Conservation (phyloP, 2,888 invertebrate species). For the Perithous albicinctus region DNA sequence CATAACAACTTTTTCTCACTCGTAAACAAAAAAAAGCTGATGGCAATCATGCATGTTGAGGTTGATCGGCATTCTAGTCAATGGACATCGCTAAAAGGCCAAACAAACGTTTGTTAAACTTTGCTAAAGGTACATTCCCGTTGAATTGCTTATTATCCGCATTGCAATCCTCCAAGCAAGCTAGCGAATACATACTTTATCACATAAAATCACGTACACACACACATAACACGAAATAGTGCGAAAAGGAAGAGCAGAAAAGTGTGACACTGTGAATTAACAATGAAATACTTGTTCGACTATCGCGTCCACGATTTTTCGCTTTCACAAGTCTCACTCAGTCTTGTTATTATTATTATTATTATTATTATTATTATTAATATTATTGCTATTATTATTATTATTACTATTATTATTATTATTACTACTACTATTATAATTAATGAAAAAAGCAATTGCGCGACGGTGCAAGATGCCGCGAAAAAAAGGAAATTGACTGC, state of each 20-base stretch:
- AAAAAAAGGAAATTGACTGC: slow-evolving; percentile 50
- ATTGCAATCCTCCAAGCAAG: slow-evolving; percentile 42
- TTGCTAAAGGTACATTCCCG: slow-evolving; percentile 59
- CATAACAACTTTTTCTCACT: slow-evolving; percentile 33
- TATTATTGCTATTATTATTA: slow-evolving; percentile 33
- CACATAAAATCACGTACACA: slow-evolving; percentile 26
- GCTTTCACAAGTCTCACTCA: slow-evolving; percentile 61
- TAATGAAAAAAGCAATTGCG: slow-evolving; percentile 36
- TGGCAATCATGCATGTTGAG: slow-evolving; percentile 62
- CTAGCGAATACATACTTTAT: slow-evolving; percentile 48
- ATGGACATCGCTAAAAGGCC: slow-evolving; percentile 53
- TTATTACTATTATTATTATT: slow-evolving; percentile 52
- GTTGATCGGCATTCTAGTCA: slow-evolving; percentile 67
- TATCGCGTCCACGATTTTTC: slow-evolving; percentile 57
- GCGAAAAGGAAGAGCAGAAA: not conserved
- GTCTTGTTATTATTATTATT: slow-evolving; percentile 56
- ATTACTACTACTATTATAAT: slow-evolving; percentile 44
- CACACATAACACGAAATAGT: not conserved
- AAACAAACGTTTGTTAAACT: slow-evolving; percentile 41
- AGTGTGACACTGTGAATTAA: not conserved
- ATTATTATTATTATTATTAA: slow-evolving; percentile 48
- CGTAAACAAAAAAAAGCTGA: slow-evolving; percentile 59
- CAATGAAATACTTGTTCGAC: slow-evolving; percentile 40
- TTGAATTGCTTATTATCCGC: slow-evolving; percentile 44
- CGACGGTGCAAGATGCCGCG: slow-evolving; percentile 18